Evolutionary conservation across 2,113 vertebrate genomes (phyloP).

Genomic region (Melanerpes formicivorus): DNA sequence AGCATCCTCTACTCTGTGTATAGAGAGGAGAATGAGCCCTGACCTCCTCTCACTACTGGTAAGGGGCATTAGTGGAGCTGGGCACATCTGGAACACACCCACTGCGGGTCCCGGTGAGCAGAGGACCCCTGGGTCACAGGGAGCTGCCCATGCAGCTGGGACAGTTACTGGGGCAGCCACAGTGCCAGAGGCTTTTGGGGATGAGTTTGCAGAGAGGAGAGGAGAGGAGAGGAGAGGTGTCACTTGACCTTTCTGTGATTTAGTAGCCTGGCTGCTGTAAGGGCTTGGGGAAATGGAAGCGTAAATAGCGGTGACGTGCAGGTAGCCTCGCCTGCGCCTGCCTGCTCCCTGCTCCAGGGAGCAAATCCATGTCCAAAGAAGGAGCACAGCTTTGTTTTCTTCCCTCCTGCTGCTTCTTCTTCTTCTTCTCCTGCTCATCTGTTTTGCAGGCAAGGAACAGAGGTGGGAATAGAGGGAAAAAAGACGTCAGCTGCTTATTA

Average conservation of each 20-base stretch:
- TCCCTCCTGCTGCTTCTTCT: background rate
- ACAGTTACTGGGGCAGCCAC: background rate
- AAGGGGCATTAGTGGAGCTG: fast-evolving
- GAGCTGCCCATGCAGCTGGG: background rate
- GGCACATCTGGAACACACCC: background rate
- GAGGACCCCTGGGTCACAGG: fast-evolving
- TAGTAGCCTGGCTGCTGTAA: background rate
- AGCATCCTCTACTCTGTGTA: background rate
- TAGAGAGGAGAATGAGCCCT: background rate
- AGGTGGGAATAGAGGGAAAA: constrained; percentile 6
- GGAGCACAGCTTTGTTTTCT: background rate
- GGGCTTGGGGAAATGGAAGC: background rate
- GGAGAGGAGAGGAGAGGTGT: background rate
- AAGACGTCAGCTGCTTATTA: background rate
- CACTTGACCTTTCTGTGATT: background rate
- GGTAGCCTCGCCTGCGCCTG: background rate
- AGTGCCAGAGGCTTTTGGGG: background rate
- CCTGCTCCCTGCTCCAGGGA: background rate
- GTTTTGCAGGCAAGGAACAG: background rate
- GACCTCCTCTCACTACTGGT: fast-evolving
- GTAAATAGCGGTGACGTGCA: background rate
- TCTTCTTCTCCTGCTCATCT: background rate
- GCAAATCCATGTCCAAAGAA: background rate
- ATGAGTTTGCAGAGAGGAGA: background rate
- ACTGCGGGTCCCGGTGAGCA: fast-evolving